Evolutionary conservation across 2,888 invertebrate genomes (phyloP), one percentile per base, ranked within the genome.

Genomic region (Amphipoea lucens): DNA sequence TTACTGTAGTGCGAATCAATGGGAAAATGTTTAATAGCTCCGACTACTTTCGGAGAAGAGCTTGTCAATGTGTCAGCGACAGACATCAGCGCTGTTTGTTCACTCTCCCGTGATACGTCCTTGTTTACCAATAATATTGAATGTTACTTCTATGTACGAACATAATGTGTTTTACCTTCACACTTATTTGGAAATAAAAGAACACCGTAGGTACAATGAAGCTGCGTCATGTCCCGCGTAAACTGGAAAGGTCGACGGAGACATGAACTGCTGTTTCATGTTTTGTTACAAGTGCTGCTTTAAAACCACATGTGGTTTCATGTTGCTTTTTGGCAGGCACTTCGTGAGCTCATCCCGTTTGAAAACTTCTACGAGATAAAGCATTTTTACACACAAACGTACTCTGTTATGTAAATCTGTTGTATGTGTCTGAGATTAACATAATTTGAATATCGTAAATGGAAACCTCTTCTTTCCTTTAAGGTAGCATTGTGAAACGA

Each of bases 1-100:
- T 86, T 88, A 90, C 85, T 86, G 83, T 85, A 65, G 82, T 84
- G 90, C 84, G 89, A 88, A 88, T 89, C 90, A 88, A 88, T 82
- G 83, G 75, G 80, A 74, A 83, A 86, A 89, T 87, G 88, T 88
- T 88, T 85, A 79, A 76, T 60, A 74, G 48, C n/a, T 60, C 54
- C 36, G 72, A 84, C 81, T 69, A 76, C 45, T 48, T 79, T 81
- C 81, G 70, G 69, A 54, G 78, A 81, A 79, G 73, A 76, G 65
- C 66, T 77, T 87, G 86, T 84, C 85, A 84, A 82, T 87, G 66
- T 90, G 82, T 85, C 83, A 83, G 62, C 74, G 78, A 74, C 81
- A 85, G 72, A 68, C 79, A 71, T 83, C 68, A 67, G 71, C 68
- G 51, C 60, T 81, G 87, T 89, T 87, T 88, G 79, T 85, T 82